These are phyloP conservation scores for Lamprotornis superbus DNA, from an alignment of 2,113 vertebrate genomes.

Conservation along the genomic window DNA sequence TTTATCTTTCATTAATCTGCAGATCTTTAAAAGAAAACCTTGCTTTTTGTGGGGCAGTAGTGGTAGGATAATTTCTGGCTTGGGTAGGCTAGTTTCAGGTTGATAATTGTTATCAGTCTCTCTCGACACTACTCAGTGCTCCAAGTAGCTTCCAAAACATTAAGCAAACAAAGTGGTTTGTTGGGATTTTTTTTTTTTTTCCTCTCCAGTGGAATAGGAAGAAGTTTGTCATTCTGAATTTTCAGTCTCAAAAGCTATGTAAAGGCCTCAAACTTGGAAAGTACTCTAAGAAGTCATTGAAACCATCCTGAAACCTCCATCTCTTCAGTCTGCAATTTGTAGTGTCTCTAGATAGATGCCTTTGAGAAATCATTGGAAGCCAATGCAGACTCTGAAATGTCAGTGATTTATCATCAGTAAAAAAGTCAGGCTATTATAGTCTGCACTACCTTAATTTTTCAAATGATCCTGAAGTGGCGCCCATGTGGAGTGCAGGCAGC, in stretches of 20 bases:
- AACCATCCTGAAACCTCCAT: neutral
- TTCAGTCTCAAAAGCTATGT: neutral
- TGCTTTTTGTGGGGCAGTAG: neutral
- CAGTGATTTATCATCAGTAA: neutral
- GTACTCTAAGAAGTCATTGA: neutral
- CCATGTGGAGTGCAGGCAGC: constrained; percentile 62
- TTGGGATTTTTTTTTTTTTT: neutral
- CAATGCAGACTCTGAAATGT: neutral
- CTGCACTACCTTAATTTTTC: constrained; percentile 66
- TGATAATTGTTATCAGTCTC: neutral
- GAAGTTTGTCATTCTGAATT: neutral
- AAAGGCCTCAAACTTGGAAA: neutral
- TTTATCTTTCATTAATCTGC: neutral
- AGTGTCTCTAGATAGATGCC: neutral
- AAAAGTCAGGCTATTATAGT: neutral
- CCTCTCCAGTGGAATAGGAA: neutral
- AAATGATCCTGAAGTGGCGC: neutral
- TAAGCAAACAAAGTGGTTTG: neutral
- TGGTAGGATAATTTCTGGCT: neutral
- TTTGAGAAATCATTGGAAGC: neutral
- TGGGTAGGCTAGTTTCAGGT: neutral
- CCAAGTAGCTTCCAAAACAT: neutral
- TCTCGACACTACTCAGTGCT: neutral
- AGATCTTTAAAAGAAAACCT: neutral
- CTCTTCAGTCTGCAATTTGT: neutral